Conservation (phyloP, 2,888 invertebrate genomes). For the Notodonta dromedarius region DNA sequence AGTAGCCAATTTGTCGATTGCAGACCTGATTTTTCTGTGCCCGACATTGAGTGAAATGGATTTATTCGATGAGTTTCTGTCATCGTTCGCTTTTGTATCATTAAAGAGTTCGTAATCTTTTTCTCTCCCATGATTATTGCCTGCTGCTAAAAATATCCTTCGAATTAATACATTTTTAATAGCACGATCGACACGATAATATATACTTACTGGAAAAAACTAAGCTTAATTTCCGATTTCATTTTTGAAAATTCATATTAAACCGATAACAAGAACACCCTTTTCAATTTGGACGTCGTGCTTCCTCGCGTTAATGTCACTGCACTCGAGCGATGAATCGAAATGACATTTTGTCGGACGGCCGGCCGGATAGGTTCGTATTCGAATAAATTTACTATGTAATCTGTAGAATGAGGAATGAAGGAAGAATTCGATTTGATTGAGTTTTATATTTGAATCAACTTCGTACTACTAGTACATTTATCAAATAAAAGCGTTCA, state of each 20-base stretch:
- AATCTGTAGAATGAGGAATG: constrained; percentile 1
- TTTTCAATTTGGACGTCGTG: constrained; percentile 16
- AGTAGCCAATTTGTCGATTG: constrained; percentile 35
- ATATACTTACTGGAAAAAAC: too few relatives aligned
- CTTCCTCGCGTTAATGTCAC: constrained; percentile 42
- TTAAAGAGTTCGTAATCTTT: too few relatives aligned
- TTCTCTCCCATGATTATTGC: too few relatives aligned
- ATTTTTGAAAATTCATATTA: too few relatives aligned
- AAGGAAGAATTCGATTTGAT: constrained; percentile 13
- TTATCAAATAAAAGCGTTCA: too few relatives aligned
- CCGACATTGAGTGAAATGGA: constrained; percentile 5
- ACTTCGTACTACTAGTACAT: too few relatives aligned
- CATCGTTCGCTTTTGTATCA: not conserved
- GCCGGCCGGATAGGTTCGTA: constrained; percentile 37
- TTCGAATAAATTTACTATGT: constrained; percentile 7
- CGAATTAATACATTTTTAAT: too few relatives aligned
- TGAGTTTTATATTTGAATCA: constrained; percentile 5
- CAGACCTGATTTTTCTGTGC: constrained; percentile 26
- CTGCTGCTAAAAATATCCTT: too few relatives aligned
- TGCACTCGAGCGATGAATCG: constrained; percentile 44
- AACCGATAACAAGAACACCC: not conserved
- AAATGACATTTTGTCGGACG: constrained; percentile 49
- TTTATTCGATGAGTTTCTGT: constrained; percentile 2
- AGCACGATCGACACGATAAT: too few relatives aligned
- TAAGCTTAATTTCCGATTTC: too few relatives aligned